Conservation (phyloP, 2,888 invertebrate genomes). For the Thumatha senex region DNA sequence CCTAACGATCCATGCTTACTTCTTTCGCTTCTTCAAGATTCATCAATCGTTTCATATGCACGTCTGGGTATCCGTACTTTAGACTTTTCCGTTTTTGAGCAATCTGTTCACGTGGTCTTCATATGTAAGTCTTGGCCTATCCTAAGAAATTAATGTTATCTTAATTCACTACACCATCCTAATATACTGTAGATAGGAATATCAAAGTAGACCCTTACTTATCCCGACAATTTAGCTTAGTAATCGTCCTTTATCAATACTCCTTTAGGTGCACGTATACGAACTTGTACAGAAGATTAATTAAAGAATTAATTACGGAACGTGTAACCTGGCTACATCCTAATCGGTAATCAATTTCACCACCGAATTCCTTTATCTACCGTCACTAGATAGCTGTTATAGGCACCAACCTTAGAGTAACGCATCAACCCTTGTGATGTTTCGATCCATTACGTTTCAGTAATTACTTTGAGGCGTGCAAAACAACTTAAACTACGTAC, state of each 20-base stretch:
- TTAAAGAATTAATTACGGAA: slow-evolving; percentile 34
- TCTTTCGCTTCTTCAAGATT: too few species aligned
- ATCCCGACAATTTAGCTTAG: slow-evolving; percentile 17
- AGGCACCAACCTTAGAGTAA: slow-evolving; percentile 1
- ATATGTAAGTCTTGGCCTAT: too few species aligned
- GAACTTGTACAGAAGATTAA: slow-evolving; percentile 30
- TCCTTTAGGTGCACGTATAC: slow-evolving; percentile 13
- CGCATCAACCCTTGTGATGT: slow-evolving; percentile 21
- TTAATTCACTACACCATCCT: background rate
- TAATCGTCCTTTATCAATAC: slow-evolving; percentile 12
- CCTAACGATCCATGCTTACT: too few species aligned
- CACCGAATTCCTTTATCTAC: slow-evolving; percentile 36
- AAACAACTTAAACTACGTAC: slow-evolving; percentile 36
- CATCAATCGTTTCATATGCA: too few species aligned
- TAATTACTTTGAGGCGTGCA: slow-evolving; percentile 52
- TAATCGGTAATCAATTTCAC: slow-evolving; percentile 34
- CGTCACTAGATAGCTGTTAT: slow-evolving; percentile 39
- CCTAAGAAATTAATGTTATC: background rate
- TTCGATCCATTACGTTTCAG: slow-evolving; percentile 43
- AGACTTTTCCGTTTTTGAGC: too few species aligned
- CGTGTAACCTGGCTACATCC: slow-evolving; percentile 23
- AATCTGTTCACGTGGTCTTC: too few species aligned
- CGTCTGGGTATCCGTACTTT: too few species aligned
- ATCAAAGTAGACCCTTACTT: slow-evolving; percentile 10
- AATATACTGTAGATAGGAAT: slow-evolving; percentile 12